Evolutionary conservation across 2,797 vertebrate genomes (phyloP).

Genomic region (Hyperoplus lanceolatus): DNA sequence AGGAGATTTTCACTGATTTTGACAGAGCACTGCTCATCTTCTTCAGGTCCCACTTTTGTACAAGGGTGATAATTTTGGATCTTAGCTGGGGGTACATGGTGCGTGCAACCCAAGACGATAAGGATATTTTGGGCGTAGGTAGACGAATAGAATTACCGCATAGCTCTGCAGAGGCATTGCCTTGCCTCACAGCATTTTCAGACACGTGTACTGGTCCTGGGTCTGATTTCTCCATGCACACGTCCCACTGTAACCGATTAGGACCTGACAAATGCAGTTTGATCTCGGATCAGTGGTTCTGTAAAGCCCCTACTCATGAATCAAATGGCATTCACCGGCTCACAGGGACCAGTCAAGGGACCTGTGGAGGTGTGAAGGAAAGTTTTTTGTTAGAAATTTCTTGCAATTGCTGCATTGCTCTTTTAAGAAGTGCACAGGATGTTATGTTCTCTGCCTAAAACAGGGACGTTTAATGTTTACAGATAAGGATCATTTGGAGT

Average conservation of each 20-base stretch:
- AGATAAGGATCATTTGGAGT: constrained; percentile 55
- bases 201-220: constrained; percentile 44
- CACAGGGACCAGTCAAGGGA: constrained; percentile 39
- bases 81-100: constrained; percentile 17
- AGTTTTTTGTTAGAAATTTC: constrained; percentile 29
- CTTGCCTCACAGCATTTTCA: constrained; percentile 50
- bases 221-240: constrained; percentile 56
- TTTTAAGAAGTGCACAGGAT: constrained; percentile 35
- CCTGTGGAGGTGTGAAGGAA: constrained; percentile 33
- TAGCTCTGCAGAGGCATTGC: constrained; percentile 53
- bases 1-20: background rate
- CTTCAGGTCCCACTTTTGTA: constrained; percentile 9
- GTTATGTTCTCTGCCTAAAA: constrained; percentile 43
- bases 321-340: constrained; percentile 45
- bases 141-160: constrained; percentile 62
- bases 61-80: constrained; percentile 50
- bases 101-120: constrained; percentile 54
- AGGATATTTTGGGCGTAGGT: constrained; percentile 62
- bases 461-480: constrained; percentile 45
- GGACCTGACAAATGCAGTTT: constrained; percentile 63
- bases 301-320: constrained; percentile 55
- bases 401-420: constrained; percentile 41
- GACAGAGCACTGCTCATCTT: background rate
- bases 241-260: constrained; percentile 64
- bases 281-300: constrained; percentile 65